These are phyloP conservation scores for Notocelia uddmanniana DNA, from an alignment of 2,888 invertebrate species.

Conservation along the genomic window DNA sequence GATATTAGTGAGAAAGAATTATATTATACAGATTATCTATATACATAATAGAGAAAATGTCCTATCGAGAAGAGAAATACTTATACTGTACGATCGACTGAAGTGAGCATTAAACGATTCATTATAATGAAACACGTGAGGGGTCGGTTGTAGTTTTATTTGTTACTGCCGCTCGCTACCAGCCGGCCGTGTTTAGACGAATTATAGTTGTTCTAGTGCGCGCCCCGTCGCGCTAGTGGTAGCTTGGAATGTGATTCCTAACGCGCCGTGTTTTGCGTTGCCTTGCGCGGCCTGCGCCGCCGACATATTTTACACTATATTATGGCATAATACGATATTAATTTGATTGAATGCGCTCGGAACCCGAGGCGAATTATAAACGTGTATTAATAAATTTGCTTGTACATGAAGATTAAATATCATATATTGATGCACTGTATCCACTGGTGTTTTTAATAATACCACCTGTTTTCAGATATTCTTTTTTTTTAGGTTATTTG, in stretches of 20 bases:
- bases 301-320: conserved; percentile 79
- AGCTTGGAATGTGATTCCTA: conserved; percentile 82
- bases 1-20: conserved; percentile 85
- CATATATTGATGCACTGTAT: conserved; percentile 91
- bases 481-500: conserved; percentile 81
- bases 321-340: conserved; percentile 85
- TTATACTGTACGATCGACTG: conserved; percentile 81
- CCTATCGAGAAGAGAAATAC: conserved; percentile 80
- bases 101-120: conserved; percentile 78
- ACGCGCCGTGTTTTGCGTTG: conserved; percentile 71
- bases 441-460: conserved; percentile 83
- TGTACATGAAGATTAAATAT: conserved; percentile 92
- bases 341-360: conserved; percentile 73
- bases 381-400: conserved; percentile 89
- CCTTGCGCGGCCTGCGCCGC: conserved; percentile 64
- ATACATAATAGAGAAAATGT: conserved; percentile 83
- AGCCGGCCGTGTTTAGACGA: conserved; percentile 64
- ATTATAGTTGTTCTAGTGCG: conserved; percentile 64
- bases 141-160: conserved; percentile 76
- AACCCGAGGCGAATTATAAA: conserved; percentile 73
- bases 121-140: conserved; percentile 74
- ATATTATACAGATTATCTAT: conserved; percentile 85
- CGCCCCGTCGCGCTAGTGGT: conserved; percentile 63
- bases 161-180: conserved; percentile 64
- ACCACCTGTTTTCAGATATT: conserved; percentile 74